These are phyloP conservation scores for Iselma pallidipennis DNA, from an alignment of 2,888 invertebrate genomes.

Conservation along the genomic window DNA sequence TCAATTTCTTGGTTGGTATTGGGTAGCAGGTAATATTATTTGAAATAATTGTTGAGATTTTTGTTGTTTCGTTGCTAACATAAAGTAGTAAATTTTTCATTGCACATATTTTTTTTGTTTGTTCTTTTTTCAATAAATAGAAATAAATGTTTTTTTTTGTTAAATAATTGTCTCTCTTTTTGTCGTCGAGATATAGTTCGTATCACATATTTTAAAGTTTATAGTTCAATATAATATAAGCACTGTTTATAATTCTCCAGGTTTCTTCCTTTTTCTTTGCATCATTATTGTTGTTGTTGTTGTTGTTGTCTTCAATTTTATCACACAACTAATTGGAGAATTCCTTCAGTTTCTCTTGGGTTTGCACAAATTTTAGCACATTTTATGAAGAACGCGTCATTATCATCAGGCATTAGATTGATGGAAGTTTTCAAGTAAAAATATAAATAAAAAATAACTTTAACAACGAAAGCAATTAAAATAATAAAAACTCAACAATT, in stretches of 20 bases:
- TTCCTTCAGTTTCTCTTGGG: no score
- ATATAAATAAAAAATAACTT: not conserved
- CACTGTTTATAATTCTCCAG: conserved; percentile 34
- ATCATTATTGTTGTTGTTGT: not conserved
- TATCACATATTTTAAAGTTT: conserved; percentile 49
- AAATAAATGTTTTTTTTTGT: conserved; percentile 38
- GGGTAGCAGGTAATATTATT: no score
- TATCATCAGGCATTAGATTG: not conserved
- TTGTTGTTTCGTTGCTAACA: conserved; percentile 51
- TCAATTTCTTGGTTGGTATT: conserved; percentile 47
- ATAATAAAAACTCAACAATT: conserved; percentile 8
- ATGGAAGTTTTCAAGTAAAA: not conserved
- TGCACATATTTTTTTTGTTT: conserved; percentile 45
- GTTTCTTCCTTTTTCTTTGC: conserved; percentile 28
- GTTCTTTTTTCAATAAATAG: no score
- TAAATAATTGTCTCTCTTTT: conserved; percentile 30
- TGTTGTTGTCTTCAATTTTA: not conserved
- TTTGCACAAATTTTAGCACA: not conserved
- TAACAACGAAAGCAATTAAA: not conserved
- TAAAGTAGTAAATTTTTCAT: conserved; percentile 45
- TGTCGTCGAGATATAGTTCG: conserved; percentile 49
- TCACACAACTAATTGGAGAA: not conserved
- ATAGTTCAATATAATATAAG: conserved; percentile 35
- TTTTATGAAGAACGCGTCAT: not conserved
- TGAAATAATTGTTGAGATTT: no score